Base-by-base conservation (phyloP, 2,113 vertebrate species). In the Platichthys stellatus region DNA sequence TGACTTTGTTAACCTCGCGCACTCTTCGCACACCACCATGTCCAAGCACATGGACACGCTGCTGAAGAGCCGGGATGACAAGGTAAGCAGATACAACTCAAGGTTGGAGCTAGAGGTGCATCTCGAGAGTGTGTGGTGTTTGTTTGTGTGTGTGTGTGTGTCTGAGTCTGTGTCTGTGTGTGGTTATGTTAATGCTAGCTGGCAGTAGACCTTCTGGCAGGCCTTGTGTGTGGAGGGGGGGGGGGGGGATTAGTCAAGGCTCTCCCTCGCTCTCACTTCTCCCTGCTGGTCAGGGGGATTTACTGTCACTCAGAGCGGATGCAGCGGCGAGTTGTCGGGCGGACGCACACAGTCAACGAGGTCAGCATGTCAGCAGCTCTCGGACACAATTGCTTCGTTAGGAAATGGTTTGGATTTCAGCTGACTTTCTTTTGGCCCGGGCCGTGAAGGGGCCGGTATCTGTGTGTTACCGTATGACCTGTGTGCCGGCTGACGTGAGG, bases 31-130 rank as follows among this genome's bases (percentile, higher is more conserved):
- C 74, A 11, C 31, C 59, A 31, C 61, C 51, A 86, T 74, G 77
- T 89, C 84, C 21, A 78, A 76, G 74, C 89, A 75, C 58, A 82
- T 86, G 76, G 90, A 90, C 24, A 26, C 18, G 0, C 61, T 89
- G 72, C 78, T 89, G 75, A 91, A 87, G 76, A 83, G 31, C 31
- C 31, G 59, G 74, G 93, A 91, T 2, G 88, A 86, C 45, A 80
- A 85, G 93, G 93, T 94, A 80, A 83, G 89, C 17, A 15, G 35
- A 31, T 31, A 59, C 1, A 4, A 35, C 35, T 61, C 11, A 5
- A 2, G 38, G 56, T 4, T 23, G 20, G 65, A 10, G 69, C 47
- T 58, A 54, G 11, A 10, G 45, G 28, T 63, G 56, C 17, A 15
- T 72, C 2, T 13, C 28, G 8, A 40, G 51, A 31, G 67, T 1